These are phyloP conservation scores for Carassius carassius DNA, from an alignment of 2,113 vertebrate species.

Conservation along the genomic window DNA sequence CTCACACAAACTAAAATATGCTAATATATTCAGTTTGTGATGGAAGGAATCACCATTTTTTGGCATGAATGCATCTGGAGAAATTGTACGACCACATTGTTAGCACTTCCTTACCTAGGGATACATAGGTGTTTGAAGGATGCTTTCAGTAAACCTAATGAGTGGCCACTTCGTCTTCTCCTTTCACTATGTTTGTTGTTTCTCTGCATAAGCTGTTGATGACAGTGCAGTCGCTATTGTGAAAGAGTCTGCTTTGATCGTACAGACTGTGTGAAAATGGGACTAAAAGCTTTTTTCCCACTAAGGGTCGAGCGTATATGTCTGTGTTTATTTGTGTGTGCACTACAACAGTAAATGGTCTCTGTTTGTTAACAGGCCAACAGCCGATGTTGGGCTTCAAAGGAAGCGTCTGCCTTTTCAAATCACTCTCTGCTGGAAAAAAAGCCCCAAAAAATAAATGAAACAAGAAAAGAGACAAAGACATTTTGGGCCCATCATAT, in stretches of 20 bases:
- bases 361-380: constrained; percentile 37
- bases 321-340: constrained; percentile 34
- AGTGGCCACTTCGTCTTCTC: constrained; percentile 54
- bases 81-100: constrained; percentile 55
- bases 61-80: constrained; percentile 49
- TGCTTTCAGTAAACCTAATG: constrained; percentile 66
- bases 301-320: background rate
- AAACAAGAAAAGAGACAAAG: constrained; percentile 10
- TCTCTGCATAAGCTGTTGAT: constrained; percentile 51
- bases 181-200: constrained; percentile 52
- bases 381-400: constrained; percentile 17
- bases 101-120: constrained; percentile 1
- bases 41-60: background rate
- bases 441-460: background rate
- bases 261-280: constrained; percentile 16
- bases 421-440: background rate
- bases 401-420: constrained; percentile 9
- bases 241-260: constrained; percentile 55
- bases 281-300: constrained; percentile 49
- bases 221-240: constrained; percentile 49
- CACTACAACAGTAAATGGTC: constrained; percentile 37
- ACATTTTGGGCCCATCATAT: constrained; percentile 6
- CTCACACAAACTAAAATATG: background rate
- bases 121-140: constrained; percentile 22
- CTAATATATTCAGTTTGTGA: background rate